A percentile compares a stretch with the other conserved stretches of the same genome.
Conservation (phyloP, 2,113 vertebrate genomes). For the Hypanus sabinus region DNA sequence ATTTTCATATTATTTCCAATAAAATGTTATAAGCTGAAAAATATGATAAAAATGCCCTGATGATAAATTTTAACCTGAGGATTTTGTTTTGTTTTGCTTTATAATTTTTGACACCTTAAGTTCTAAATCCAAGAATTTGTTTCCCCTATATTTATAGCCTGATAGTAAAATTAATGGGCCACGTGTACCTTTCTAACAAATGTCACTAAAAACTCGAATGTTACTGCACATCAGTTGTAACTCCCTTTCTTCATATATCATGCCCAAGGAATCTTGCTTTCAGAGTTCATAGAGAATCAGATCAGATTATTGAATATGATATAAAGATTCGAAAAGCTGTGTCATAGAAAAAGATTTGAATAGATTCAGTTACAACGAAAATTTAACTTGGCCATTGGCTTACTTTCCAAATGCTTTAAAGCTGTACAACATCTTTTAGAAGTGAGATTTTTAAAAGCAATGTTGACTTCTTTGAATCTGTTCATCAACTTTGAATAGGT, state of each 20-base stretch:
- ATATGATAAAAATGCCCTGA: too few species aligned
- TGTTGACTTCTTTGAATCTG: too few species aligned
- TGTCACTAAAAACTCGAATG: not conserved
- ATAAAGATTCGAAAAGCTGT: not conserved
- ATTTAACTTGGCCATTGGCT: too few species aligned
- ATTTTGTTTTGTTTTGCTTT: not conserved
- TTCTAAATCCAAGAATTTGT: not conserved
- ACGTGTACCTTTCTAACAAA: not conserved
- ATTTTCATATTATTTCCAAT: not conserved
- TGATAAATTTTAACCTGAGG: too few species aligned
- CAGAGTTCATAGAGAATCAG: too few species aligned
- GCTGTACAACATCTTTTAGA: too few species aligned
- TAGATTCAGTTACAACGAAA: too few species aligned
- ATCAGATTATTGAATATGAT: not conserved
- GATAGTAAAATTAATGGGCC: not conserved
- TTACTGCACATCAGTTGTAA: not conserved
- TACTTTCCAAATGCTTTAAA: too few species aligned
- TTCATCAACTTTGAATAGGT: too few species aligned
- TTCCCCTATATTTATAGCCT: not conserved
- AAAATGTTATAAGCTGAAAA: too few species aligned
- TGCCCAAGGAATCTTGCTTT: not conserved
- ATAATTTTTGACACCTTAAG: not conserved
- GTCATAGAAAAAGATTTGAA: not conserved
- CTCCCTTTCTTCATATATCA: not conserved
- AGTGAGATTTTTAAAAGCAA: too few species aligned